Evolutionary conservation across 2,888 invertebrate species (phyloP), one percentile per base, ranked within the genome.

Genomic region (Tiliacea citrago): DNA sequence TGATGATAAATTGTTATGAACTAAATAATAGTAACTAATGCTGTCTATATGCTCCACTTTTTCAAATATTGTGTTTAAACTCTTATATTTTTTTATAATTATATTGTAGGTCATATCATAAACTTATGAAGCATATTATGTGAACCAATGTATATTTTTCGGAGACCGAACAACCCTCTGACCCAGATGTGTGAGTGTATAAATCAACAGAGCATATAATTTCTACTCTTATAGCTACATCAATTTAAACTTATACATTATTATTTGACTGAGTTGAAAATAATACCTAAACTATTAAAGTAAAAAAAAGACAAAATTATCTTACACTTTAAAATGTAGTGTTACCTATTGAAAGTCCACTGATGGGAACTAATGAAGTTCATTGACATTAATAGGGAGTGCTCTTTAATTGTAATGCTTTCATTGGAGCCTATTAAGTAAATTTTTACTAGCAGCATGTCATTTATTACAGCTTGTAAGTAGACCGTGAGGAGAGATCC

Each of bases 351-450:
- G 79, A 76, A 80, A 82, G 85, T 66, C 73, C 79, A 85, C 82
- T 85, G 86, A 82, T 82, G 82, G 76, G 71, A 75, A 90, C 90
- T 91, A 92, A 93, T 91, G 89, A 91, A 91, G 93, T 93, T 95
- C 93, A 94, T 93, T 95, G 94, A 94, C 93, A 93, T 91, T 92
- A 92, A 92, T 93, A 90, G 89, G 86, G 89, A 89, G 87, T 88
- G 84, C 89, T 90, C 86, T 90, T 85, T 91, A 91, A 92, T 91
- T 92, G 88, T 89, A 88, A 89, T 89, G 90, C 88, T 90, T 90
- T 92, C 87, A 91, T 92, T 92, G 87, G 80, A 86, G 88, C 87
- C 86, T 89, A 91, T 91, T 91, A 90, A 84, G 82, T 87, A 89
- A 90, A 90, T 91, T 90, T 88, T 87, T 83, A 81, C 65, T 86